Base-by-base conservation (phyloP, 1,140 invertebrate genomes). In the Bombus terrestris region DNA sequence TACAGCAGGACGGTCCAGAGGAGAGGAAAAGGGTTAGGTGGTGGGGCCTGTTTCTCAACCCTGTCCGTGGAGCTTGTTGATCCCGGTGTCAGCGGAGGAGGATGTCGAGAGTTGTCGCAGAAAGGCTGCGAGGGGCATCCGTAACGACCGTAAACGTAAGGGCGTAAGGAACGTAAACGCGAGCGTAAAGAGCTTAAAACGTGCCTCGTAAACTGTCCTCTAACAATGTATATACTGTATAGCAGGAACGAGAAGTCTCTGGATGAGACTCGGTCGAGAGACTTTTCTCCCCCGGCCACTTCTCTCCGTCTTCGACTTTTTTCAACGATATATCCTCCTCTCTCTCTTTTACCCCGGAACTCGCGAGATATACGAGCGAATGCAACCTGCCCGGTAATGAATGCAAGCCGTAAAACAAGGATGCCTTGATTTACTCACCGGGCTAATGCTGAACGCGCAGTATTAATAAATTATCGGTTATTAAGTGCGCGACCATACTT, bases 381-480 rank as follows among this genome's bases (percentile, higher is more conserved):
- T 90, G 88, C 90, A 91, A 92, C 90, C 92, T 92, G 90, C 88
- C 87, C 87, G 87, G 91, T 94, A 94, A 94, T 94, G 93, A 94
- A 94, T 93, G 93, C 93, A 92, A 88, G 92, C 92, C 92, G 91
- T 94, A 94, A 94, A 94, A 94, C 91, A 93, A 92, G 92, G 88
- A 93, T 88, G 88, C 91, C 88, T 94, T 94, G 94, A 94, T 94
- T 94, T 94, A 94, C 93, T 94, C 89, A 83, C 91, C 88, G 84
- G 78, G 76, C 90, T 93, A 93, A 93, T 91, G 87, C 88, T 86
- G 86, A 88, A 86, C 84, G 80, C 37, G 83, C 88, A 86, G 91
- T 91, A 93, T 94, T 94, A 94, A 94, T 94, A 94, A 94, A 94
- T 94, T 93, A 93, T 93, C 88, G 82, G 90, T 93, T 94, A 94